Percentiles rank a stretch among this genome's conserved stretches.
These are phyloP conservation scores for Corvus moneduloides DNA, from an alignment of 2,113 vertebrate genomes.

Conservation along the genomic window DNA sequence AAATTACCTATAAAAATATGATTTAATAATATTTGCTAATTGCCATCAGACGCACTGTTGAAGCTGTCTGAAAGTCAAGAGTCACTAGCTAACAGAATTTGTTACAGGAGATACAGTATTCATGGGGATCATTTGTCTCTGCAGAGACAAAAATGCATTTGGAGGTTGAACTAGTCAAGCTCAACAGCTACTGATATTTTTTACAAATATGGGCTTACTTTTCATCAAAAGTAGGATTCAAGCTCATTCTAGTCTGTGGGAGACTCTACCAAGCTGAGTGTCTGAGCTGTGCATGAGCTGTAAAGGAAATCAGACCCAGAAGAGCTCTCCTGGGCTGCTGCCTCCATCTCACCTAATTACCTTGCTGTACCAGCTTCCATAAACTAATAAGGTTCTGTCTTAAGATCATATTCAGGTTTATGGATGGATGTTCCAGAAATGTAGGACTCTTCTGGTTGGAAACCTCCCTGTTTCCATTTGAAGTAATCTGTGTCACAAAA, in stretches of 20 bases:
- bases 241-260: neutral
- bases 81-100: neutral
- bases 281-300: neutral
- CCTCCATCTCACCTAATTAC: neutral
- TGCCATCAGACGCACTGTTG: neutral
- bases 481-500: neutral
- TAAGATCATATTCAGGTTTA: neutral
- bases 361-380: neutral
- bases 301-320: neutral
- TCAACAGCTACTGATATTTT: neutral
- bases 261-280: neutral
- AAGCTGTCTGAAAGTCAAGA: neutral
- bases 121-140: neutral
- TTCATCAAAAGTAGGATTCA: neutral
- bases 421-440: neutral
- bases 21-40: slow-evolving; percentile 23
- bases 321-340: neutral
- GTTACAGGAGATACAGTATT: neutral
- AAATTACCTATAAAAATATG: neutral
- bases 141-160: neutral
- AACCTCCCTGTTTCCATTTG: neutral
- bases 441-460: neutral
- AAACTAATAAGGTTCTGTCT: neutral
- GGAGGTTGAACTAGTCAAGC: neutral
- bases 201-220: neutral